A percentile compares a stretch with the other conserved stretches of the same genome.
Conservation (phyloP, 1,140 invertebrate genomes). For the Bombus fervidus region DNA sequence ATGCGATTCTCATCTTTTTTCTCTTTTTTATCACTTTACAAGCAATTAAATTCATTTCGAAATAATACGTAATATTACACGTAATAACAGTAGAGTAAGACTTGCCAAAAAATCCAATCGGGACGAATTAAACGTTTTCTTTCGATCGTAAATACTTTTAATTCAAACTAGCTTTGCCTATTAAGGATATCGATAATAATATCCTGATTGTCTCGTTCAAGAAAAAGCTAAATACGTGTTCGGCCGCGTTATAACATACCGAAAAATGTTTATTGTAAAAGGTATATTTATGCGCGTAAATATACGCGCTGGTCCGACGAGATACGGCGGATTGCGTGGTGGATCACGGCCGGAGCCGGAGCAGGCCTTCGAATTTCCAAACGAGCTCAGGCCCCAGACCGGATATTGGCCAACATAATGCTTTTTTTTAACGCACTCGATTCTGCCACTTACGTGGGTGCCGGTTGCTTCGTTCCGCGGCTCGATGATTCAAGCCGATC, state of each 20-base stretch:
- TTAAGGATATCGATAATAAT: not conserved
- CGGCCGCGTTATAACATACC: not conserved
- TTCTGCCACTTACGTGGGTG: constrained; percentile 51
- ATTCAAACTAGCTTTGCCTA: too few species aligned
- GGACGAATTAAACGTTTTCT: too few species aligned
- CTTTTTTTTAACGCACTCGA: constrained; percentile 52
- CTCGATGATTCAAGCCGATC: constrained; percentile 30
- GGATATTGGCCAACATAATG: constrained; percentile 72
- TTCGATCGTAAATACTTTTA: not conserved
- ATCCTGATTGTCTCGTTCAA: not conserved
- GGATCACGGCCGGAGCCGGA: constrained; percentile 56
- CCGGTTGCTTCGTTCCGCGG: constrained; percentile 15
- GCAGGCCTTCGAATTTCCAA: constrained; percentile 74
- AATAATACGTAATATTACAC: too few species aligned
- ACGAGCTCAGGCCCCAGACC: constrained; percentile 59
- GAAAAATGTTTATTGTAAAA: constrained; percentile 15
- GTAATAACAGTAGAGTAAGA: too few species aligned
- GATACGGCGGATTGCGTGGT: constrained; percentile 70
- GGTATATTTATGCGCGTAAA: not conserved
- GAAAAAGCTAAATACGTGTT: too few species aligned
- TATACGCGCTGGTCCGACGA: constrained; percentile 28
- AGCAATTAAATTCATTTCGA: too few species aligned
- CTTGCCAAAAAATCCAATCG: too few species aligned
- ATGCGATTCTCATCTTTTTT: too few species aligned
- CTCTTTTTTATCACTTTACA: too few species aligned